Conservation (phyloP, 1,140 invertebrate species). For the Lysiphlebus fabarum region DNA sequence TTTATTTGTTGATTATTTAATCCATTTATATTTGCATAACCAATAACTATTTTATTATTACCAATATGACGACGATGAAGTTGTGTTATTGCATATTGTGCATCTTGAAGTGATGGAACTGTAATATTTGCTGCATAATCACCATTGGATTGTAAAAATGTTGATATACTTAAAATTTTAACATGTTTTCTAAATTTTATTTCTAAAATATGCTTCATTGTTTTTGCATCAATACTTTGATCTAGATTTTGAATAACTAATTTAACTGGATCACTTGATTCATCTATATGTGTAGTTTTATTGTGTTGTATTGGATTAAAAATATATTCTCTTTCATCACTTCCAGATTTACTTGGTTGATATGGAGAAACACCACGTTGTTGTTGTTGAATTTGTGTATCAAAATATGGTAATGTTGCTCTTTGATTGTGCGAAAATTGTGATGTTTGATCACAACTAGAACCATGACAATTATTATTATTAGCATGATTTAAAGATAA, state of each 20-base stretch:
- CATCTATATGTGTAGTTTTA: conserved; percentile 15
- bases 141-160: conserved; percentile 68
- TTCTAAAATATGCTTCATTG: conserved; percentile 67
- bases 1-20: conserved; percentile 66
- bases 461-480: no score
- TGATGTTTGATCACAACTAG: no score
- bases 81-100: conserved; percentile 79
- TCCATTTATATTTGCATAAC: conserved; percentile 68
- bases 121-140: conserved; percentile 60
- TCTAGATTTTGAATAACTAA: conserved; percentile 74
- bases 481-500: no score
- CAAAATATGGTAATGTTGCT: no score
- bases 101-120: conserved; percentile 66
- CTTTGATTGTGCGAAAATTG: no score
- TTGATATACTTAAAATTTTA: conserved; percentile 65
- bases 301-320: conserved; percentile 47
- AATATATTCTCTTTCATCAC: conserved; percentile 38
- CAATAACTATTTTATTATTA: conserved; percentile 74
- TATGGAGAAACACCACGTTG: no score
- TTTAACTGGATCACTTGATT: conserved; percentile 59
- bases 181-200: conserved; percentile 68
- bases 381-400: no score
- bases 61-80: conserved; percentile 80
- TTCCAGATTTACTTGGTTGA: not conserved
- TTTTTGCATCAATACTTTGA: conserved; percentile 68